Evolutionary conservation across 2,888 invertebrate species (phyloP), one percentile per base, ranked within the genome.

Genomic region (Augiades crinisus): DNA sequence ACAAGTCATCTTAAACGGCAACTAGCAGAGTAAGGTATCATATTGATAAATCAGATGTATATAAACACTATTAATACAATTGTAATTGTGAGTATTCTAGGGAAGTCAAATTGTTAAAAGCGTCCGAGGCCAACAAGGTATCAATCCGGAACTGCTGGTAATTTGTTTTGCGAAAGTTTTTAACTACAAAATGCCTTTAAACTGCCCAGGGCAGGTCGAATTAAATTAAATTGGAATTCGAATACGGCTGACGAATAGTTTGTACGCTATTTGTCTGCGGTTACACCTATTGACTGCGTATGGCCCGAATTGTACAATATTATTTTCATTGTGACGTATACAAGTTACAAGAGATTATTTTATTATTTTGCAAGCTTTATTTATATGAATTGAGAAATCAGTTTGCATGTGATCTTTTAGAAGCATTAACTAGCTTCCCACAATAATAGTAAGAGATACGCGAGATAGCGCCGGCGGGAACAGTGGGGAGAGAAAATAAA

Each of bases 381-480:
- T 49, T 34, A 27, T 34, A 19, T 41, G 49, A 41, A 47, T 41
- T 41, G 49, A 49, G 49, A 49, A 34, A 41, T 41, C 41, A 49
- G 41, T 41, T 17, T 16, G 49, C 24, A 41, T 19, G 49, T 17
- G 17, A 34, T 17, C 34, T 41, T 41, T 13, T 41, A 31, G 34
- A 49, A 49, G n/a, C 41, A 44, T 49, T 41, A 41, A 43, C 43
- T 50, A 43, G 43, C 36, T 43, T 37, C n/a, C 30, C 27, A 50
- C 50, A 36, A 43, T 43, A 49, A 43, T 49, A 41, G 41, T 36
- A n/a, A n/a, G n/a, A n/a, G 24, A 16, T 3, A n/a, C 12, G 27
- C 33, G 24, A 21, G 16, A 33, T 17, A 12, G 13, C 47, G 38
- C 31, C 13, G 19, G 27, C 19, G 7, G 17, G 30, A 43, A 41